Percentiles rank a stretch among this genome's conserved stretches.
These are phyloP conservation scores for Chiloscyllium punctatum DNA, from an alignment of 2,797 vertebrate species.

Conservation along the genomic window DNA sequence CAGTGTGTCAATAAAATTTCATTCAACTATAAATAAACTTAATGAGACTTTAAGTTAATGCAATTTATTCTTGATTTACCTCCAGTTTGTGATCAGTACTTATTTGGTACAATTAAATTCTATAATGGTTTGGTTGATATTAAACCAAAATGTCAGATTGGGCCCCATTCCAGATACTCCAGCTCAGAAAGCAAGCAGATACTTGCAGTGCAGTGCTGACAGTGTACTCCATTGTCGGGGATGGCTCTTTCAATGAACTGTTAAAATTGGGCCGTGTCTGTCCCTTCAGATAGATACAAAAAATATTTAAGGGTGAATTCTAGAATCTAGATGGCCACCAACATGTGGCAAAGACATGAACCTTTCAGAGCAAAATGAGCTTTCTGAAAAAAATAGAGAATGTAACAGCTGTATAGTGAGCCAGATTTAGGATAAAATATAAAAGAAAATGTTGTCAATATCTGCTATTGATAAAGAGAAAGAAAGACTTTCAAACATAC, in stretches of 20 bases:
- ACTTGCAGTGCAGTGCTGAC: neutral
- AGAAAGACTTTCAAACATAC: neutral
- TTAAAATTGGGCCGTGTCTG: neutral
- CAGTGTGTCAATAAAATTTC: neutral
- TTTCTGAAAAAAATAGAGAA: neutral
- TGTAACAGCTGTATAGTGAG: neutral
- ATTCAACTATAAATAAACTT: conserved; percentile 7
- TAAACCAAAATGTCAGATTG: neutral
- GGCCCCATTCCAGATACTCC: neutral
- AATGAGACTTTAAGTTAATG: neutral
- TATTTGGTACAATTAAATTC: neutral
- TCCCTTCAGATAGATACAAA: neutral
- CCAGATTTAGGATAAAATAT: neutral
- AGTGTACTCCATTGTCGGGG: neutral
- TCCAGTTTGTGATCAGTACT: neutral
- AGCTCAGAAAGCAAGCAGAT: neutral
- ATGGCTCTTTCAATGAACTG: too few relatives aligned
- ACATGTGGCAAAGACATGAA: neutral
- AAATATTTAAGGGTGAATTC: neutral
- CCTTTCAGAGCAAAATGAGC: neutral
- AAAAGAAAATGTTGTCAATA: neutral
- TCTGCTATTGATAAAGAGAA: neutral
- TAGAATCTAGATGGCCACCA: neutral
- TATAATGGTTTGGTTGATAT: neutral
- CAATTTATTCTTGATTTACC: conserved; percentile 18